Base-by-base conservation (phyloP, 2,113 vertebrate species). In the Amphiprion ocellaris region DNA sequence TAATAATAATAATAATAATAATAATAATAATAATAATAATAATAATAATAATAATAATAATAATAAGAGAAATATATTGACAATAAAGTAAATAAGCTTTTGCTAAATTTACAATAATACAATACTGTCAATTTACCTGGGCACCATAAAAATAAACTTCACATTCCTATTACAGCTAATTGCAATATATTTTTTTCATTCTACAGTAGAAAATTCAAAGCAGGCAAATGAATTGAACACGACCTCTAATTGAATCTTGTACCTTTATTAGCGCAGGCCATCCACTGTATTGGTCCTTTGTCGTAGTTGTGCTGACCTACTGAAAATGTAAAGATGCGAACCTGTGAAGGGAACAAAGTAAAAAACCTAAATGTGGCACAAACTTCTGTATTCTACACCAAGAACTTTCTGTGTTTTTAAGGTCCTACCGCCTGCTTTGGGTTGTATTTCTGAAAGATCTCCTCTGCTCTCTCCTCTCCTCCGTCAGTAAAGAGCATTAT, bases 401-500 rank as follows among this genome's bases (percentile, higher is more conserved):
- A 17, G 19, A 58, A 23, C 2, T 14, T 1, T 54, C 63, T 28
- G 77, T 59, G 33, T 9, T 10, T 10, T 26, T 15, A 17, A 1
- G 28, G 12, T 30, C 74, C 33, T 89, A 99, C 98, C 87, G 94
- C 96, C 94, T 96, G 96, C 54, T 97, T 95, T 24, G 94, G 93
- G 50, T 99, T 99, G 61, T 97, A 97, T 81, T 95, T 95, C 15
- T 95, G 37, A 90, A 99, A 99, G 90, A 99, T 98, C 91, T 97
- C 97, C 78, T 98, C 95, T 0, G 97, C 98, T 85, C 94, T 94
- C 85, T 99, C 98, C 88, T 99, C 98, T 68, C 98, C 98, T 68
- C 98, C 98, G 30, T 99, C 98, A 14, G 98, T 99, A 91, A 99
- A 99, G 33, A 99, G 92, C 98, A 99, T 99, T 78, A 99, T 99